These are phyloP conservation scores for Lacanobia wlatinum DNA, from an alignment of 2,888 invertebrate genomes.

Conservation along the genomic window DNA sequence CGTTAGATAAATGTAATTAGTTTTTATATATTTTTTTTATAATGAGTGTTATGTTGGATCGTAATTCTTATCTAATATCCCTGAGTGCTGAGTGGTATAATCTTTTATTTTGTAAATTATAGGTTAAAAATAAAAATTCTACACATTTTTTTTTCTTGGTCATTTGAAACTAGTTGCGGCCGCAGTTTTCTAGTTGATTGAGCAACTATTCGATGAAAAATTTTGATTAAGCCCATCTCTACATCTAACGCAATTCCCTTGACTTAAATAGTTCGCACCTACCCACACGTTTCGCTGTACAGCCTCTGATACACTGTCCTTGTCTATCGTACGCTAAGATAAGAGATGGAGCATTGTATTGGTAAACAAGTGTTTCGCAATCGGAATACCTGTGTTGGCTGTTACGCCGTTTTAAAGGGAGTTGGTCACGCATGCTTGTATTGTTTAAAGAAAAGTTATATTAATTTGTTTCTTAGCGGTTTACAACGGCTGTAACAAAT, in stretches of 20 bases:
- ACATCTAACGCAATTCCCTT: slow-evolving; percentile 60
- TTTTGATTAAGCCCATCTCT: slow-evolving; percentile 39
- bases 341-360: slow-evolving; percentile 50
- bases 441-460: slow-evolving; percentile 18
- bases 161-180: no score
- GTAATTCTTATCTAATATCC: not conserved
- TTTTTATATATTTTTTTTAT: not conserved
- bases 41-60: not conserved
- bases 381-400: slow-evolving; percentile 56
- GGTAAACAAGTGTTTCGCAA: slow-evolving; percentile 65
- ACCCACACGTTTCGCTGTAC: slow-evolving; percentile 45
- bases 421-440: slow-evolving; percentile 3
- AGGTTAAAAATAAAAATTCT: no score
- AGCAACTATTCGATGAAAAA: slow-evolving; percentile 11
- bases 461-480: not conserved
- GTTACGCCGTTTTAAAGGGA: slow-evolving; percentile 38
- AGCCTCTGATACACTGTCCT: slow-evolving; percentile 56
- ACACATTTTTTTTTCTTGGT: no score
- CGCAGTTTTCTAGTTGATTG: not conserved
- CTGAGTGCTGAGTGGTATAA: no score
- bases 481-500: slow-evolving; percentile 6
- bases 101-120: no score
- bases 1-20: not conserved
- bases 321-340: slow-evolving; percentile 38
- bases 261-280: slow-evolving; percentile 62